Base-by-base conservation (phyloP, 2,888 invertebrate species). In the Pedicia rivosa region DNA sequence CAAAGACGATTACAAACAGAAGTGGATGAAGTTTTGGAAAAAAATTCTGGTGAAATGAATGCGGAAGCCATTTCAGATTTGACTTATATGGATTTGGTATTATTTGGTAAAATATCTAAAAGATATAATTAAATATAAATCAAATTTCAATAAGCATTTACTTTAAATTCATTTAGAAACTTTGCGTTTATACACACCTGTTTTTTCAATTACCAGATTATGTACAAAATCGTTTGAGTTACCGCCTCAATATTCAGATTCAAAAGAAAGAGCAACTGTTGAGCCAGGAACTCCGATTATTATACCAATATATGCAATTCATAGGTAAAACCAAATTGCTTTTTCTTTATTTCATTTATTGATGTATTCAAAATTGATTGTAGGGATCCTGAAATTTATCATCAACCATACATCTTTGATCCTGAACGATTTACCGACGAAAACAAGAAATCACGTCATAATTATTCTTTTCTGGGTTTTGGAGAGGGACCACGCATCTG, bases 1-100 rank as follows among this genome's bases (percentile, higher is more conserved):
- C 66, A 66, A 42, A 48, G 52, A 3, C 55, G 48, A 37, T 46
- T 57, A 4, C 46, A 57, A 16, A 44, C 50, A 12, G 64, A 65
- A 48, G 51, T 64, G 12, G 48, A 54, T 13, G 41, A 45, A 7
- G 51, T 56, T 16, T 33, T 59, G 32, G 44, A 44, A 12, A 50
- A 50, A 24, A 42, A 55, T 24, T 44, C 52, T 3, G 56, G 55
- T 3, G 46, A 54, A 38, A 40, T 64, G 9, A 55, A 52, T 3
- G 61, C 59, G 42, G 62, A 64, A 5, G 48, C 52, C 10, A 24
- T 63, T 6, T 46, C 47, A 17, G 56, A 60, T 7, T 49, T 65
- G 52, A 48, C 51, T 2, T 64, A 62, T 45, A 38, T 65, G 25
- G 58, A 60, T 20, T 51, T 54, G 48, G 59, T 61, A 28, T 42